Base-by-base conservation (phyloP, 2,888 invertebrate species). In the Liopterus haemorrhoidalis region DNA sequence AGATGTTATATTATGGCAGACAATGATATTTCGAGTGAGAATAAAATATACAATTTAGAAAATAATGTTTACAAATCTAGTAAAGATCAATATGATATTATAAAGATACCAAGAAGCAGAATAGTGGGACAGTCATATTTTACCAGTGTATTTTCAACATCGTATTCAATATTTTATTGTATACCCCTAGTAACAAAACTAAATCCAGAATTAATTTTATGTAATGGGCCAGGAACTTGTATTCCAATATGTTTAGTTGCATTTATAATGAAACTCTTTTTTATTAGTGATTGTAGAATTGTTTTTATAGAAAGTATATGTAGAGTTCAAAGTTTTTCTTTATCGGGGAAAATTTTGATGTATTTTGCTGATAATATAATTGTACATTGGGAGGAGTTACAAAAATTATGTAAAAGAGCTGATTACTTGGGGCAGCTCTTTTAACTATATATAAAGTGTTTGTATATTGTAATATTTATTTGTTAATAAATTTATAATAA, bases 191-290 rank as follows among this genome's bases (percentile, higher is more conserved):
- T 92, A 21, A 73, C 78, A 55, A 72, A 68, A 36, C 74, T 81
- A 56, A 76, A 75, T 51, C 95, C 96, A 1, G 81, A 91, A 65
- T 63, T 94, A 55, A 76, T 93, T 56, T 69, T 93, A 35, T 92
- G 89, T 68, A 95, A 97, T 71, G 97, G 99, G 0, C 97, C 97
- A 30, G 96, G 96, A 5, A 96, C 94, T 4, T 96, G 97, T 67
- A 76, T 99, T 48, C 97, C 97, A 3, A 72, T 95, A 42, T 93
- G 93, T 70, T 56, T 85, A 41, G 75, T 85, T 41, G 84, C 82
- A 11, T 86, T 87, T 62, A 33, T 92, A 1, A 70, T 85, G 53
- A 83, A 83, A 65, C 73, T 82, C 49, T 64, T 82, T 0, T 81
- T 78, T 54, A 59, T 89, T 24, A 65, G 73, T 20, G 71, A 81